Evolutionary conservation across 2,797 vertebrate species (phyloP).

Genomic region (Fistularia tabacaria): DNA sequence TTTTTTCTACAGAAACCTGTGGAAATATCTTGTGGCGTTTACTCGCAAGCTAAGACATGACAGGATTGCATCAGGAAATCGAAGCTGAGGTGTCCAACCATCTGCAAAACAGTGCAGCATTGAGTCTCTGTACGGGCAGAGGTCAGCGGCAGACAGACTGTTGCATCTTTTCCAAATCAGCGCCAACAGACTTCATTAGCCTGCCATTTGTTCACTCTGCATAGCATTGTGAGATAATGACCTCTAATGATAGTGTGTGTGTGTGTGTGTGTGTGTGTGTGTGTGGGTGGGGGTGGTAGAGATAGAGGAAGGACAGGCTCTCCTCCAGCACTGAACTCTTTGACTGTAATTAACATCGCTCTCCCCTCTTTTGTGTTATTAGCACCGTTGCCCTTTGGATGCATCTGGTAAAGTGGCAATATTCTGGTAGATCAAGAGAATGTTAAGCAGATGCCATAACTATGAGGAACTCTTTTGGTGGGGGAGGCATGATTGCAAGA

Average conservation of each 20-base stretch:
- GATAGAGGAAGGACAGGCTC: constrained; percentile 23
- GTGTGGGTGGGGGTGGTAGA: neutral
- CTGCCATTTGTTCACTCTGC: constrained; percentile 24
- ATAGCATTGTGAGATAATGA: constrained; percentile 32
- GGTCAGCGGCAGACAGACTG: constrained; percentile 1
- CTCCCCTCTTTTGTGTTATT: constrained; percentile 45
- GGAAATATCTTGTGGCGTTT: too few species aligned
- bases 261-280: constrained; percentile 1
- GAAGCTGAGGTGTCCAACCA: neutral
- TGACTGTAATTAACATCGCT: constrained; percentile 47
- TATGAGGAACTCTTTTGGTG: too few species aligned
- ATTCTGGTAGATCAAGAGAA: constrained; percentile 21
- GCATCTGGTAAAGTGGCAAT: constrained; percentile 34
- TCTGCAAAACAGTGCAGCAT: constrained; percentile 1
- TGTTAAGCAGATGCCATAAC: constrained; percentile 23
- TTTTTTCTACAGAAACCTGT: too few species aligned
- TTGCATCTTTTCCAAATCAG: constrained; percentile 5
- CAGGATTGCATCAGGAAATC: constrained; percentile 14
- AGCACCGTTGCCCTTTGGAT: constrained; percentile 49
- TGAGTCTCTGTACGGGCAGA: neutral
- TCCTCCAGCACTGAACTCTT: constrained; percentile 26
- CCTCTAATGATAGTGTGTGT: constrained; percentile 36
- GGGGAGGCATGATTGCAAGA: neutral
- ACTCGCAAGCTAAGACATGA: neutral
- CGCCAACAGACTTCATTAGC: constrained; percentile 35